A percentile compares a stretch with the other conserved stretches of the same genome.
These are phyloP conservation scores for Diplodus sargus DNA, from an alignment of 2,797 vertebrate genomes.

Conservation along the genomic window DNA sequence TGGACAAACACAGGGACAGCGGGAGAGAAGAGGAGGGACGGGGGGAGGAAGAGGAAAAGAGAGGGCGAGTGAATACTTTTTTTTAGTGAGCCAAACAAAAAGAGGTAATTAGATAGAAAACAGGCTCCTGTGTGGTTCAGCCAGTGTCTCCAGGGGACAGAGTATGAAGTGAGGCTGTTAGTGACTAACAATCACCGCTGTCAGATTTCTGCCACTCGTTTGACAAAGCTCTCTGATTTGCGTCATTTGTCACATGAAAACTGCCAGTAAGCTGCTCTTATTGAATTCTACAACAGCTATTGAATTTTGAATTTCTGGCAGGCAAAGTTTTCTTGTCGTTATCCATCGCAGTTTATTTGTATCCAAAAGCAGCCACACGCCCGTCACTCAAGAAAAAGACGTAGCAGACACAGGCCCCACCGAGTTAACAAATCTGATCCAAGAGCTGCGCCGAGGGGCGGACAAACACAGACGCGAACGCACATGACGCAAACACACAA, in stretches of 20 bases:
- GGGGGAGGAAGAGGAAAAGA: neutral
- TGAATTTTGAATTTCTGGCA: conserved; percentile 32
- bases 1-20: conserved; percentile 71
- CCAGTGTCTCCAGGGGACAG: conserved; percentile 34
- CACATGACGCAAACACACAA: conserved; percentile 28
- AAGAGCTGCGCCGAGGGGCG: conserved; percentile 4
- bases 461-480: conserved; percentile 20
- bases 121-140: conserved; percentile 43
- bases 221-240: conserved; percentile 60
- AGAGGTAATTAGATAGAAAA: conserved; percentile 47
- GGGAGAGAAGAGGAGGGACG: conserved; percentile 6
- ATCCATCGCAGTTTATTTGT: conserved; percentile 30
- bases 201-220: conserved; percentile 47
- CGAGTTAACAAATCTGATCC: conserved; percentile 24
- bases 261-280: conserved; percentile 39
- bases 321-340: conserved; percentile 38
- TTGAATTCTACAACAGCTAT: conserved; percentile 39
- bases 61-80: conserved; percentile 37
- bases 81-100: conserved; percentile 24
- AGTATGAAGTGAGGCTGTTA: conserved; percentile 35
- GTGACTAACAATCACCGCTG: conserved; percentile 55
- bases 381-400: neutral
- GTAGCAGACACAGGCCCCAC: neutral
- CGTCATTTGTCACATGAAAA: conserved; percentile 59
- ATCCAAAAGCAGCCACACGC: conserved; percentile 18